phyloP scores from a whole-genome alignment of 2,113 vertebrate genomes.

The Parus major region DNA sequence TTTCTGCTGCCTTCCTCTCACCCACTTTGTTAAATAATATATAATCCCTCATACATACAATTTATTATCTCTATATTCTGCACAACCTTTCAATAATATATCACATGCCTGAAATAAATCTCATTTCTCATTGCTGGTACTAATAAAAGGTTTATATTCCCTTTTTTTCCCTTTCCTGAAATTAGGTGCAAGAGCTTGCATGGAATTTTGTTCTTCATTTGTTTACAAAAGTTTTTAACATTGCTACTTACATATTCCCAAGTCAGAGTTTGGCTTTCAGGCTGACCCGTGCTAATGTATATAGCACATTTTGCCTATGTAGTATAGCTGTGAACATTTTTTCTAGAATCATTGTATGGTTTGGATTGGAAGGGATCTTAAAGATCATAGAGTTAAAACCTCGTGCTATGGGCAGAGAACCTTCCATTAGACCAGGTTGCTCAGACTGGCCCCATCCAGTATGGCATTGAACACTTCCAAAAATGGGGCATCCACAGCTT shows the following conservation, averaged over 20 bases:
- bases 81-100: constrained; percentile 48
- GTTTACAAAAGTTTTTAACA: neutral
- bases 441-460: neutral
- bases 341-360: neutral
- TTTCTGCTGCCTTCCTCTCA: neutral
- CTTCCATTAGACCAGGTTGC: neutral
- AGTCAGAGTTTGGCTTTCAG: neutral
- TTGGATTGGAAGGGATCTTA: neutral
- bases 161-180: neutral
- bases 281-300: neutral
- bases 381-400: neutral
- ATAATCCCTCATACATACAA: neutral
- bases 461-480: neutral
- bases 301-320: neutral
- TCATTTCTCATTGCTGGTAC: neutral
- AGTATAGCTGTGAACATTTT: neutral
- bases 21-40: constrained; percentile 12
- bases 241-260: neutral
- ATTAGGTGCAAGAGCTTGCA: neutral
- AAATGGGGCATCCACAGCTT: neutral
- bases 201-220: neutral
- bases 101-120: constrained; percentile 14
- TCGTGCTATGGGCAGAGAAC: neutral
- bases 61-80: constrained; percentile 42
- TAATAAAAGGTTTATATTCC: neutral